Percentiles rank a stretch among this genome's conserved stretches.
Conservation (phyloP, 2,113 vertebrate genomes). For the Meleagris gallopavo region DNA sequence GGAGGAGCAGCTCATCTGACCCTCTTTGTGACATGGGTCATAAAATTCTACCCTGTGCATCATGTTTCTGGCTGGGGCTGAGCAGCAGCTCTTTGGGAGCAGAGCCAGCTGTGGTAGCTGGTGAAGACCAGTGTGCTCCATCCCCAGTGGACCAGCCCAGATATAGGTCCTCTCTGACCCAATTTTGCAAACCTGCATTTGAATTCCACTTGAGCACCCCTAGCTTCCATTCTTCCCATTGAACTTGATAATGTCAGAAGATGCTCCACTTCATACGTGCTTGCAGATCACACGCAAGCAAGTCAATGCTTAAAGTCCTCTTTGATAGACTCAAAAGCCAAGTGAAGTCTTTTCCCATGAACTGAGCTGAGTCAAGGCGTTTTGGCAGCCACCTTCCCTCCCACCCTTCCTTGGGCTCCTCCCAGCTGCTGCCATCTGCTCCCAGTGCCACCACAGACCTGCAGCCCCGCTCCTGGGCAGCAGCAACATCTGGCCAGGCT, state of each 20-base stretch:
- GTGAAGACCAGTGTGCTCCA: background rate
- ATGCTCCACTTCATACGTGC: background rate
- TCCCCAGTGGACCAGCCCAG: background rate
- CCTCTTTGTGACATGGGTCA: rapidly evolving
- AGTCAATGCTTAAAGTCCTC: background rate
- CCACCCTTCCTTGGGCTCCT: slow-evolving; percentile 13
- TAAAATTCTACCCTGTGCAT: background rate
- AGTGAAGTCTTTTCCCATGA: background rate
- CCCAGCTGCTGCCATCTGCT: slow-evolving; percentile 53
- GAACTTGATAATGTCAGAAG: background rate
- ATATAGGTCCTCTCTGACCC: background rate
- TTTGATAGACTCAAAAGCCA: background rate
- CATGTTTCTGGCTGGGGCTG: background rate
- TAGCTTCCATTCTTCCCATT: background rate
- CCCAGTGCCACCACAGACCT: slow-evolving; percentile 8
- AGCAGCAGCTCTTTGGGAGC: rapidly evolving
- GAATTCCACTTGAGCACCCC: background rate
- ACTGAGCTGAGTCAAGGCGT: slow-evolving; percentile 23
- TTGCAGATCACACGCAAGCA: background rate
- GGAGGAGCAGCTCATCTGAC: background rate
- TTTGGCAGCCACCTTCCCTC: slow-evolving; percentile 50
- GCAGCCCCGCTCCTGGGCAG: slow-evolving; percentile 31
- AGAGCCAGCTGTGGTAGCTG: background rate
- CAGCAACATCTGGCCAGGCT: slow-evolving; percentile 58
- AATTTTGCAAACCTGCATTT: background rate